Evolutionary conservation across 2,888 invertebrate species (phyloP), one percentile per base, ranked within the genome.

Genomic region (Coenonympha glycerion): DNA sequence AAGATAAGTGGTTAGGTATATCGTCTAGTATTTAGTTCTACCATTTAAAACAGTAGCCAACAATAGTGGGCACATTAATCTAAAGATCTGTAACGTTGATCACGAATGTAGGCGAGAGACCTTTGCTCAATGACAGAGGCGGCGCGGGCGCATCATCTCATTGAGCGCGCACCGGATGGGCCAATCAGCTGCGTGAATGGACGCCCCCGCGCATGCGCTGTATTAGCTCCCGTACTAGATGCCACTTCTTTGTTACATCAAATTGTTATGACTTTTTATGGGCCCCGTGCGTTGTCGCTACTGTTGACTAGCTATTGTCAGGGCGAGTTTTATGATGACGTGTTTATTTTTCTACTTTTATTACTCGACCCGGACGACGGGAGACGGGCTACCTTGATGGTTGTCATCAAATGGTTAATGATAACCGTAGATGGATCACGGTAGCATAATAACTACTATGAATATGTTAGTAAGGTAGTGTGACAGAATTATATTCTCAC

Each of bases 141-240:
- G 69, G 72, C 80, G 76, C 79, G 71, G 69, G 71, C 81, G 84
- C 84, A 85, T 84, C 86, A 83, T 83, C 84, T 86, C 86, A 86
- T 86, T 87, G 85, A 86, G 78, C 71, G 78, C 75, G 76, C 81
- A 86, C 87, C 87, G 86, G 87, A 87, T 86, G 86, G 77, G 71
- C 87, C 86, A 87, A 87, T 87, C 87, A 86, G 83, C 84, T 71
- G 70, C 82, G 83, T 86, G 86, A 86, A 87, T 86, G 86, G 83
- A 76, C 87, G 86, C 85, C 86, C 80, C 86, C 86, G 84, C 83
- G 73, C 67, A 61, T 69, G 72, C 71, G 74, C 75, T 72, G 73
- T 79, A 75, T 80, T 80, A 80, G 73, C 80, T 79, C 71, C 77
- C 76, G 78, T 79, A 81, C 77, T 78, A 79, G 66, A 67, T 76